phyloP scores from a whole-genome alignment of 2,113 vertebrate species.

The Penelope pileata region DNA sequence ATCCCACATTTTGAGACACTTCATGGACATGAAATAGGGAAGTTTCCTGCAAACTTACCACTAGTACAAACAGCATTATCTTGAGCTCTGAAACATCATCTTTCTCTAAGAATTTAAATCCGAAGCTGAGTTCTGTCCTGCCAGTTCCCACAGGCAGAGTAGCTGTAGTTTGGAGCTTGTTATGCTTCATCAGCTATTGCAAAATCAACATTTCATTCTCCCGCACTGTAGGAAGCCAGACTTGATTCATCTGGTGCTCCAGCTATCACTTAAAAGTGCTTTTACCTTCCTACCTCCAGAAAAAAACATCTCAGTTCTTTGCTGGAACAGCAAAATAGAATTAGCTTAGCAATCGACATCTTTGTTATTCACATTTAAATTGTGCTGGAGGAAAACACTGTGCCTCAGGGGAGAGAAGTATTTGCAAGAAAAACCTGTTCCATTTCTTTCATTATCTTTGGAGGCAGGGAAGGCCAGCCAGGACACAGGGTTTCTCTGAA shows the following conservation, averaged over 20 bases:
- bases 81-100: neutral
- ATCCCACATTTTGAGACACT: neutral
- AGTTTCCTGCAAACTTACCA: neutral
- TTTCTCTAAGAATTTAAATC: neutral
- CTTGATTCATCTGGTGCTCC: neutral
- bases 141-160: neutral
- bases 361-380: conserved; percentile 7
- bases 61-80: neutral
- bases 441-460: neutral
- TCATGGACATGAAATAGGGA: neutral
- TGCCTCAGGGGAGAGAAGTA: neutral
- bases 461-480: neutral
- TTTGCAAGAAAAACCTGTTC: neutral
- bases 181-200: conserved; percentile 23
- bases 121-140: neutral
- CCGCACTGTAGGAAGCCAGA: neutral
- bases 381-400: neutral
- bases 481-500: neutral
- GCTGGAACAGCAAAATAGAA: neutral
- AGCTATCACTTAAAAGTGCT: neutral
- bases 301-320: neutral
- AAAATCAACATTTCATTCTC: conserved; percentile 53
- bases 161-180: neutral
- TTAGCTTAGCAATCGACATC: neutral
- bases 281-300: neutral